These are phyloP conservation scores for Trypoxylus dichotomus DNA, from an alignment of 1,140 invertebrate species.

Conservation along the genomic window DNA sequence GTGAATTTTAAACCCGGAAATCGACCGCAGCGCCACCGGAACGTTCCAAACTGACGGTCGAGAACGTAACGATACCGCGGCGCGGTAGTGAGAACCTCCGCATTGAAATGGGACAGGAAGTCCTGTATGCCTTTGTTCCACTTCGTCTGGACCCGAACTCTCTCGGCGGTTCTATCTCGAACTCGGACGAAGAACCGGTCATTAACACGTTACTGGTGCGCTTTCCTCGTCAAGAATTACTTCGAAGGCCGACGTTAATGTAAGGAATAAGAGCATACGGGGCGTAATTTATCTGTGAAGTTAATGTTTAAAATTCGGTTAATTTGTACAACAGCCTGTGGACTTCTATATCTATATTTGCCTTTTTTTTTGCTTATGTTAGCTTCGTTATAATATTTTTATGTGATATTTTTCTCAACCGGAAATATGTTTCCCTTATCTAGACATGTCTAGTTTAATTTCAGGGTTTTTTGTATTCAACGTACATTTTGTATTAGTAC, in stretches of 20 bases:
- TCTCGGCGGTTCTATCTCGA: neutral
- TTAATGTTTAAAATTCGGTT: conserved; percentile 4
- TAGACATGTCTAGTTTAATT: neutral
- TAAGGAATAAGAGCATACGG: neutral
- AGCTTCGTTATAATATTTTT: no score
- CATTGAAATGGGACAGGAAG: conserved; percentile 15
- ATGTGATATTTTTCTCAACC: neutral
- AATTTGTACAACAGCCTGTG: neutral
- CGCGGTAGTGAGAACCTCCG: neutral
- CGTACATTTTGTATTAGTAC: no score
- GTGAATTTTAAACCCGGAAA: conserved; percentile 22
- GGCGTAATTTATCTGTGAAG: neutral
- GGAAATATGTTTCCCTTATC: neutral
- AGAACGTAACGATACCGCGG: neutral
- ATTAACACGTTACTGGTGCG: conserved; percentile 1
- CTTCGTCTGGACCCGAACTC: neutral
- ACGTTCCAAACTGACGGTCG: conserved; percentile 10
- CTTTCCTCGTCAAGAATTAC: neutral
- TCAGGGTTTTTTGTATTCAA: neutral
- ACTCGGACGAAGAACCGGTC: neutral
- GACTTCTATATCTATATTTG: no score
- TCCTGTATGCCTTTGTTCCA: neutral
- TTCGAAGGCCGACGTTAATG: neutral
- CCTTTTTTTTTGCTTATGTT: neutral
- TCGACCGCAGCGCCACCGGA: conserved; percentile 13